Evolutionary conservation across 1,140 invertebrate genomes (phyloP), one percentile per base, ranked within the genome.

Genomic region (Drosophila gunungcola): DNA sequence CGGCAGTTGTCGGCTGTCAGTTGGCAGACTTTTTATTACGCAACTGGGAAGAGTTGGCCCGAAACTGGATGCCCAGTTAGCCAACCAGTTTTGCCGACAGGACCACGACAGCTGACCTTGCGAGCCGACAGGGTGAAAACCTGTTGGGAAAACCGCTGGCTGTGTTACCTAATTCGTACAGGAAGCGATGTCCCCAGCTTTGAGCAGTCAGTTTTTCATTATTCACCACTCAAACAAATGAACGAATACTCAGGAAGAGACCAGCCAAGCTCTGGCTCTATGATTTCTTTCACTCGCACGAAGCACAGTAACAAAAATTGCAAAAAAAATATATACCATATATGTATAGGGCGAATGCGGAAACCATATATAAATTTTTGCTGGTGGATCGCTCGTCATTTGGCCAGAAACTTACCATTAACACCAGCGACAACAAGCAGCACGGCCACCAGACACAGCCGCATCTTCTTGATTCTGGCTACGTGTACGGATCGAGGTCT

Each of bases 151-250:
- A 84, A 61, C 64, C 60, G 41, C 64, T 55, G 64, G 21, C 62
- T 52, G 72, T 86, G 74, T 86, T 86, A 88, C 84, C 83, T 89
- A 88, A 88, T 88, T 86, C 72, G 65, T 49, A 49, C 68, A 72
- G 68, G 68, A 72, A 72, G 52, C 52, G 16, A 36, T 25, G 11
- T 11, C 46, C 34, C 25, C 41, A 41, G 16, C 48, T 25, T 65
- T 51, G 46, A 36, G 63, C 12, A 46, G 34, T 10, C 56, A 25
- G 6, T 25, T 39, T 39, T 27, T 57, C 6, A 25, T 36, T 45
- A 32, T 32, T 16, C 11, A 36, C 21, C 48, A 80, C 48, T 45
- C 69, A 75, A 43, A 45, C 39, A 51, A 43, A 74, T 10, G 36
- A 43, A 67, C 32, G 54, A 46, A 67, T 51, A 68, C 69, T 68